These are phyloP conservation scores for Rhinopithecus roxellana DNA, from an alignment of 2,113 vertebrate genomes.

Conservation along the genomic window DNA sequence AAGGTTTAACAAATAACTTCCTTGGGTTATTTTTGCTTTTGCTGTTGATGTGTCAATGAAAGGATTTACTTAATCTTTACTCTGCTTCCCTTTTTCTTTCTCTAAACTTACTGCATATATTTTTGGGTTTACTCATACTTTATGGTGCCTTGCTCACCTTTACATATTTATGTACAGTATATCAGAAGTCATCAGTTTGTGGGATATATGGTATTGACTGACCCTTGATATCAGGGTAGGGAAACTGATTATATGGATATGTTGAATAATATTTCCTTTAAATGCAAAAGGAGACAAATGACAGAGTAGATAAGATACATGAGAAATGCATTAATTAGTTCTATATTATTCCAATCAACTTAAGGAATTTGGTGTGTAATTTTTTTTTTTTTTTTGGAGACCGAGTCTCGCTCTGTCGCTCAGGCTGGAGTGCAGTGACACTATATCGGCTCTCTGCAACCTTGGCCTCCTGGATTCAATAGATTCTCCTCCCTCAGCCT, in stretches of 20 bases:
- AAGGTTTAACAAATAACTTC: not conserved
- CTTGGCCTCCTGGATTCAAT: too few species aligned
- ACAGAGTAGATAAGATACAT: not conserved
- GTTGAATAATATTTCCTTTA: not conserved
- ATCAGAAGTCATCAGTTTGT: not conserved
- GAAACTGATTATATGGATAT: not conserved
- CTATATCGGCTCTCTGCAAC: too few species aligned
- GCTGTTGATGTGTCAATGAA: not conserved
- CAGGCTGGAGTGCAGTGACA: too few species aligned
- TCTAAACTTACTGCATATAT: not conserved
- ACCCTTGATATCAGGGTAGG: not conserved
- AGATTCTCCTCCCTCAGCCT: too few species aligned
- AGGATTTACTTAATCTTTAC: not conserved
- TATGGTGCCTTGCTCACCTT: not conserved
- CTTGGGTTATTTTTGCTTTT: slow-evolving; percentile 30
- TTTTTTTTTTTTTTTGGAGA: not conserved
- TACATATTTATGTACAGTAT: not conserved
- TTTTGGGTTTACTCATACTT: slow-evolving; percentile 3
- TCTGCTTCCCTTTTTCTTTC: not conserved
- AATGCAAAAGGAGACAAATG: not conserved
- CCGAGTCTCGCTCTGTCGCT: too few species aligned
- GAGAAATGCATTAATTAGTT: not conserved
- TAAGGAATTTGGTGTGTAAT: not conserved
- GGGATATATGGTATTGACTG: not conserved
- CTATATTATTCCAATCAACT: not conserved